phyloP scores from a whole-genome alignment of 64 coral and sea anemone genomes.

The Montipora efflorescens region DNA sequence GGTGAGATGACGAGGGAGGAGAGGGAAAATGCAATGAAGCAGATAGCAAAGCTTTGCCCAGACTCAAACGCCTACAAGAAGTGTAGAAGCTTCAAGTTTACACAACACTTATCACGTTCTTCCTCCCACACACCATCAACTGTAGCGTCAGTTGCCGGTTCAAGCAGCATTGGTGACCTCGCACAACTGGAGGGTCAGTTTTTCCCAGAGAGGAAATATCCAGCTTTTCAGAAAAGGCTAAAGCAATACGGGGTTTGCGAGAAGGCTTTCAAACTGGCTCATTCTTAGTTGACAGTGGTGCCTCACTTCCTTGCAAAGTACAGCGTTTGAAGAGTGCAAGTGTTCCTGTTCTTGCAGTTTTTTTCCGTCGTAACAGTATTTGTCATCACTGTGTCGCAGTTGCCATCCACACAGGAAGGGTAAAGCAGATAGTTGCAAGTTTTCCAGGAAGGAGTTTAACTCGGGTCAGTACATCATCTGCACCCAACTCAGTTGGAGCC shows the following conservation, averaged over 20 bases:
- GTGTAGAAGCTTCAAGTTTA: conserved; percentile 70
- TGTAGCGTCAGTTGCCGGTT: not conserved
- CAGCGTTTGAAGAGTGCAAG: conserved; percentile 53
- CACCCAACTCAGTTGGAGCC: conserved; percentile 61
- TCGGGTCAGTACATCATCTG: conserved; percentile 34
- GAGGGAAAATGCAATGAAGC: conserved; percentile 43
- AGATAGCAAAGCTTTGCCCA: conserved; percentile 48
- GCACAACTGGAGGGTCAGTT: conserved; percentile 63
- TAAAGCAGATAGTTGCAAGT: conserved; percentile 42
- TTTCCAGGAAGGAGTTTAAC: conserved; percentile 50
- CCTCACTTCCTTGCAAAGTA: conserved; percentile 23
- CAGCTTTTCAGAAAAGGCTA: conserved; percentile 69
- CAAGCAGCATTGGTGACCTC: conserved; percentile 49
- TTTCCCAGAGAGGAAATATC: conserved; percentile 56
- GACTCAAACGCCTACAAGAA: conserved; percentile 68
- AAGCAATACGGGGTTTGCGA: conserved; percentile 48
- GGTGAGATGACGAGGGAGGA: conserved; percentile 51
- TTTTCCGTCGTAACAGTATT: conserved; percentile 48
- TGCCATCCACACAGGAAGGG: conserved; percentile 31
- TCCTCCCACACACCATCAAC: conserved; percentile 33
- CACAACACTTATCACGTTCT: conserved; percentile 35
- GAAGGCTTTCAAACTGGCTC: conserved; percentile 71
- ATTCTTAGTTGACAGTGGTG: conserved; percentile 65
- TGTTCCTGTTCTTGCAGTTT: conserved; percentile 58
- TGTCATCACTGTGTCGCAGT: conserved; percentile 56